Evolutionary conservation across 2,113 vertebrate genomes (phyloP), one percentile per base, ranked within the genome.

Genomic region (Carlito syrichta): DNA sequence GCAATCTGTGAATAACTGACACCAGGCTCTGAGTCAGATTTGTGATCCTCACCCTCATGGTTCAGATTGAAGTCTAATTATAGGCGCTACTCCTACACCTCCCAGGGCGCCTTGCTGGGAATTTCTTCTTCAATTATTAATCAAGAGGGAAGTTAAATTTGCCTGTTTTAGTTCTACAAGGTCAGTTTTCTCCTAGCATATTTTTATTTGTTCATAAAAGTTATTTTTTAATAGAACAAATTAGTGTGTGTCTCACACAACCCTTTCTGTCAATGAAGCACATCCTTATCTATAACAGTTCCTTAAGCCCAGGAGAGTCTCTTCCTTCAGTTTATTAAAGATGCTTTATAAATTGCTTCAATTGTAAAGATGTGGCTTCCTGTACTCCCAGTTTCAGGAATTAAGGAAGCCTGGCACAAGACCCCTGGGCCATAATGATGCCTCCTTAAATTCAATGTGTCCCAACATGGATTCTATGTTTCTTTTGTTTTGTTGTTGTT

Each of bases 11-110:
- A 77, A 96, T 95, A 88, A 94, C 77, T 97, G 95, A 82, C 95
- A 73, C 92, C 73, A 88, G 97, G 74, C 92, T 97, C 74, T 96
- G 92, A 98, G 82, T 97, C 97, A 95, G 95, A 71, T 94, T 98
- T 98, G 96, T 97, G 95, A 13, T 98, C 82, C 91, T 97, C 74
- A 91, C 85, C 97, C 97, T 98, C 93, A 74, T 60, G 85, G 91
- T 91, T 92, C 95, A 97, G 77, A 96, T 96, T 7, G 32, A 79
- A 96, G 92, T 97, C 98, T 98, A 98, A 98, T 98, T 98, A 96
- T 97, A 97, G 98, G 92, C 95, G 35, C 81, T 96, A 96, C 98
- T 98, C 98, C 98, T 96, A 97, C 98, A 97, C 89, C 66, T 96
- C 94, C 79, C 87, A 88, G 97, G 76, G 94, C 90, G 97, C 10